Percentiles rank a stretch among this genome's conserved stretches.
These are phyloP conservation scores for Gila orcuttii DNA, from an alignment of 2,113 vertebrate species.

Conservation along the genomic window DNA sequence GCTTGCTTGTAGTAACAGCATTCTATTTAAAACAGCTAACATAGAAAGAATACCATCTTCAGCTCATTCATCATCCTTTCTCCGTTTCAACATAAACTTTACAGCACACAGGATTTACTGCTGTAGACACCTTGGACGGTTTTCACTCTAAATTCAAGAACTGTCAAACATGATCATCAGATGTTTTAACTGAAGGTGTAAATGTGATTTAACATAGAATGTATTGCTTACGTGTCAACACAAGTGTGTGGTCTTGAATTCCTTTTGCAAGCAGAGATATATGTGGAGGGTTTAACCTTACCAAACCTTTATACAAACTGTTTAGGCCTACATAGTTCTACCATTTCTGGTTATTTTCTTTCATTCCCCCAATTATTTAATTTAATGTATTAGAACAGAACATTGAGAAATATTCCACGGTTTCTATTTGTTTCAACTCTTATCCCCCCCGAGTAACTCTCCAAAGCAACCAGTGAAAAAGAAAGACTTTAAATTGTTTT, in stretches of 20 bases:
- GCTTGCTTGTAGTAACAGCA: not conserved
- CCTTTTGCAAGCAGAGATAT: not conserved
- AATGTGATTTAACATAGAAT: conserved; percentile 26
- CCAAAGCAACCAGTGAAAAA: not conserved
- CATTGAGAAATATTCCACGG: not conserved
- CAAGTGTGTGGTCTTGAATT: conserved; percentile 33
- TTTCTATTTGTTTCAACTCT: not conserved
- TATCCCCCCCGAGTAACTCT: not conserved
- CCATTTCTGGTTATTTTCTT: not conserved
- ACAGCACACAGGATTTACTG: conserved; percentile 5
- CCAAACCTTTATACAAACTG: not conserved
- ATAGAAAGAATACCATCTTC: not conserved
- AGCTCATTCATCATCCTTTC: not conserved
- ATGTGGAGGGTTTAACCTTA: not conserved
- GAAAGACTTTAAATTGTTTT: not conserved
- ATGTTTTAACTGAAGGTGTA: not conserved
- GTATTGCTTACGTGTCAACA: conserved; percentile 32
- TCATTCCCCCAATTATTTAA: not conserved
- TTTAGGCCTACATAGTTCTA: not conserved
- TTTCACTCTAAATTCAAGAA: conserved; percentile 36
- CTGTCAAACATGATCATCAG: conserved; percentile 36
- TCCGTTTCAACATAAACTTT: not conserved
- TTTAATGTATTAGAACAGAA: not conserved
- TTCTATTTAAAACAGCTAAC: not conserved
- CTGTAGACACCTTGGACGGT: conserved; percentile 15